Conservation (phyloP, 2,888 invertebrate genomes). For the Chrysolina oricalcia region DNA sequence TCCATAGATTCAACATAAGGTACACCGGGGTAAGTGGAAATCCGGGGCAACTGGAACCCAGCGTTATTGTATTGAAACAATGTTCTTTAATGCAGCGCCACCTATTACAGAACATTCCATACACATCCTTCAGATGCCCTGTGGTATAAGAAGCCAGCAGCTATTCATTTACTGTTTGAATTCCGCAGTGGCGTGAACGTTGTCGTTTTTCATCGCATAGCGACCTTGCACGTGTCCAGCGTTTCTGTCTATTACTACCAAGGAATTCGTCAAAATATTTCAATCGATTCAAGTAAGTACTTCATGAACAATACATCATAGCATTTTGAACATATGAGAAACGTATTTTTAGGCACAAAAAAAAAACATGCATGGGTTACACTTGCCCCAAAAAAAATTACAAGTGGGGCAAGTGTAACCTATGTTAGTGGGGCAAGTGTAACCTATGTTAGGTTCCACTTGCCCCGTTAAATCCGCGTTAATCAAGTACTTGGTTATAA, state of each 20-base stretch:
- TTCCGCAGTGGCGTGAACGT: background rate
- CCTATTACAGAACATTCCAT: background rate
- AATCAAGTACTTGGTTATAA: background rate
- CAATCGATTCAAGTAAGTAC: conserved; percentile 3
- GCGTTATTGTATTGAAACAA: background rate
- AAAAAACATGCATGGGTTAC: too few relatives aligned
- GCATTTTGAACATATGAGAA: background rate
- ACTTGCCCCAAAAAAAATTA: conserved; percentile 9
- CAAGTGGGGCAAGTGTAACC: background rate
- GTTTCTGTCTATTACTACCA: background rate
- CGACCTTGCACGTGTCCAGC: background rate
- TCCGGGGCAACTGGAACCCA: conserved; percentile 23
- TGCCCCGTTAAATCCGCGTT: conserved; percentile 1
- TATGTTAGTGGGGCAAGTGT: too few relatives aligned
- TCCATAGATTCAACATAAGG: too few relatives aligned
- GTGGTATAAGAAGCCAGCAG: conserved; percentile 2
- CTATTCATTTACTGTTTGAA: background rate
- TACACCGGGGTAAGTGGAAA: conserved; percentile 22
- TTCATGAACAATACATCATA: background rate
- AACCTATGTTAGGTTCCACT: conserved; percentile 20
- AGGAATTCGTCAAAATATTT: background rate
- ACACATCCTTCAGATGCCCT: background rate
- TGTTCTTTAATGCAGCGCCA: background rate
- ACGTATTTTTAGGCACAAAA: background rate
- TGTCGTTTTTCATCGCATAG: background rate